A percentile compares a stretch with the other conserved stretches of the same genome.
phyloP scores from a whole-genome alignment of 2,113 vertebrate species.

The Mastomys coucha region DNA sequence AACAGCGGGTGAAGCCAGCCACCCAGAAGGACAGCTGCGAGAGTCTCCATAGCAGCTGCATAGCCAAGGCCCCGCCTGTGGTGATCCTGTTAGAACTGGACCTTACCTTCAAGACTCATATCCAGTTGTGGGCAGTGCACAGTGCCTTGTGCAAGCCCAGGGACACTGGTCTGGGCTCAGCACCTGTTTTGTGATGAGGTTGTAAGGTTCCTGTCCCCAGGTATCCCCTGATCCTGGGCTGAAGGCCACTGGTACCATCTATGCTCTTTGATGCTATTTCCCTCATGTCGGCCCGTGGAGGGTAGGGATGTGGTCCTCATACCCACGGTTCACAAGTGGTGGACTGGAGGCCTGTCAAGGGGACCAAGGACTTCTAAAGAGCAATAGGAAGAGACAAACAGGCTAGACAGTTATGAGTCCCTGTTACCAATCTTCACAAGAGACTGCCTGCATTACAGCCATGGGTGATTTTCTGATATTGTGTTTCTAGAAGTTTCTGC shows the following conservation, averaged over 20 bases:
- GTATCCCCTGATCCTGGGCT: neutral
- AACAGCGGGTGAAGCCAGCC: conserved; percentile 59
- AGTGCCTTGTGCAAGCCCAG: neutral
- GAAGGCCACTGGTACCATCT: neutral
- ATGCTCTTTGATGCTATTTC: accelerated
- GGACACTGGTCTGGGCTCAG: accelerated
- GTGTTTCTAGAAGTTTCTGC: neutral
- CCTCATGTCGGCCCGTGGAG: neutral
- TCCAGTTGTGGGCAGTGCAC: accelerated
- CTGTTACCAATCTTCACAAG: accelerated
- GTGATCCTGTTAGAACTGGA: neutral
- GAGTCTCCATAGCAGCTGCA: accelerated
- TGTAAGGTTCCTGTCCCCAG: too few species aligned
- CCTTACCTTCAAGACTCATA: neutral
- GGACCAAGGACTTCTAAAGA: neutral
- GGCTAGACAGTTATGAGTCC: too few species aligned
- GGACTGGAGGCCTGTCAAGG: neutral
- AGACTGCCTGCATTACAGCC: neutral
- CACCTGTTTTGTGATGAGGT: too few species aligned
- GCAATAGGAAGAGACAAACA: neutral
- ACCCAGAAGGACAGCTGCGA: neutral
- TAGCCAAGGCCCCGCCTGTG: neutral
- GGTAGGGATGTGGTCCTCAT: accelerated
- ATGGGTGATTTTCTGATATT: accelerated
- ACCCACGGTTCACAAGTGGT: accelerated